Evolutionary conservation across 2,888 invertebrate species (phyloP).

Genomic region (Polymixis flavicincta): DNA sequence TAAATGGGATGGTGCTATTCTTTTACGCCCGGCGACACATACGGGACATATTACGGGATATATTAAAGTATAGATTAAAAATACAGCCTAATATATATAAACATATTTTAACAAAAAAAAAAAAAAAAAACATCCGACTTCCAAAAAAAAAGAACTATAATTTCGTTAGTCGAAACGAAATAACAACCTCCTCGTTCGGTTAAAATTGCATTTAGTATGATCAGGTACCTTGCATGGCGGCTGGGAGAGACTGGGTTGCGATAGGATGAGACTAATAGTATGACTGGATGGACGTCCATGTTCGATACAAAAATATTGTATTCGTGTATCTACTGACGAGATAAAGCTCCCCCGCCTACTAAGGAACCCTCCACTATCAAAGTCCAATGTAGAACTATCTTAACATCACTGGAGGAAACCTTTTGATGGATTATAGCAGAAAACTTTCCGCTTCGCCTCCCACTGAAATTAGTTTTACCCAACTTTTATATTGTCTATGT

Average conservation of each 20-base stretch:
- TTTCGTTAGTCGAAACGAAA: too few species aligned
- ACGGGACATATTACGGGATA: too few species aligned
- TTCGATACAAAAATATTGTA: neutral
- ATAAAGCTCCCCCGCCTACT: neutral
- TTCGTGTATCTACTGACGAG: too few species aligned
- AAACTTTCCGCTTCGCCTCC: conserved; percentile 65
- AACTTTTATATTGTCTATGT: conserved; percentile 60
- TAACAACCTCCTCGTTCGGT: too few species aligned
- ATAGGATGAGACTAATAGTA: neutral
- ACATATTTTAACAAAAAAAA: too few species aligned
- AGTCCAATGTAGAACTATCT: conserved; percentile 25
- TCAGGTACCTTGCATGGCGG: neutral
- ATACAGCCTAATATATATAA: neutral
- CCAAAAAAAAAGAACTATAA: too few species aligned
- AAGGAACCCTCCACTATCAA: neutral
- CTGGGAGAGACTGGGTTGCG: neutral
- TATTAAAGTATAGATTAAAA: too few species aligned
- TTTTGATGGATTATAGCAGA: conserved; percentile 76
- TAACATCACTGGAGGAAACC: conserved; percentile 50
- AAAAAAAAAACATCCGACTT: too few species aligned
- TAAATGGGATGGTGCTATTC: too few species aligned
- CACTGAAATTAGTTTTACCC: conserved; percentile 73
- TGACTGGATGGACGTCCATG: neutral
- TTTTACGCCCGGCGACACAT: too few species aligned
- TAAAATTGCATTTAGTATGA: neutral